A percentile compares a stretch with the other conserved stretches of the same genome.
These are phyloP conservation scores for Oscheius onirici DNA, from an alignment of 2,888 invertebrate genomes.

Conservation along the genomic window DNA sequence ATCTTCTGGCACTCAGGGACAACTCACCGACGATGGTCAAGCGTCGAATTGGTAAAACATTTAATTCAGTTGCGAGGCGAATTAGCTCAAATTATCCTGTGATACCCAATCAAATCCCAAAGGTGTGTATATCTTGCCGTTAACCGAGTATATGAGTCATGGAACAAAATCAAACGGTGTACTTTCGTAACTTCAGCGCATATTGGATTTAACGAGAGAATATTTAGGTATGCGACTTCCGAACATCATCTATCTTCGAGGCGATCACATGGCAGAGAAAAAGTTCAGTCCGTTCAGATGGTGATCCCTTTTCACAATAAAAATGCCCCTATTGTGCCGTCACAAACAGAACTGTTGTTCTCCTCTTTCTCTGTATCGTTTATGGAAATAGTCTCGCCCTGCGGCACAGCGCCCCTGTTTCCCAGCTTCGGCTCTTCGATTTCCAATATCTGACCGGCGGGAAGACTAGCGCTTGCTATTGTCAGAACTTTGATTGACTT, in stretches of 20 bases:
- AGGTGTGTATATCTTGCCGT: too few relatives aligned
- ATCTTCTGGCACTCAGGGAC: conserved; percentile 25
- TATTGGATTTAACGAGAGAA: background rate
- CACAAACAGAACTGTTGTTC: background rate
- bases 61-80: too few relatives aligned
- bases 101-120: too few relatives aligned
- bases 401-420: background rate
- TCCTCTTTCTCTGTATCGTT: background rate
- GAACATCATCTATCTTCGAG: conserved; percentile 35
- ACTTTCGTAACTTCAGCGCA: background rate
- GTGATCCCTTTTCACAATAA: conserved; percentile 10
- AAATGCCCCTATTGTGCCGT: background rate
- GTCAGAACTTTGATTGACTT: background rate
- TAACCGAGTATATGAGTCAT: too few relatives aligned
- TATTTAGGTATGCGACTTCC: conserved; percentile 32
- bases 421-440: conserved; percentile 20
- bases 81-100: too few relatives aligned
- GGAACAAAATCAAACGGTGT: too few relatives aligned
- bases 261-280: conserved; percentile 27
- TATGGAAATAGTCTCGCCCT: conserved; percentile 1
- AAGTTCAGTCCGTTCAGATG: conserved; percentile 26
- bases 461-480: background rate
- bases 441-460: conserved; percentile 1
- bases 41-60: conserved; percentile 30
- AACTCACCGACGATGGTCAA: conserved; percentile 16